Evolutionary conservation across 2,113 vertebrate genomes (phyloP).

Genomic region (Jaculus jaculus): DNA sequence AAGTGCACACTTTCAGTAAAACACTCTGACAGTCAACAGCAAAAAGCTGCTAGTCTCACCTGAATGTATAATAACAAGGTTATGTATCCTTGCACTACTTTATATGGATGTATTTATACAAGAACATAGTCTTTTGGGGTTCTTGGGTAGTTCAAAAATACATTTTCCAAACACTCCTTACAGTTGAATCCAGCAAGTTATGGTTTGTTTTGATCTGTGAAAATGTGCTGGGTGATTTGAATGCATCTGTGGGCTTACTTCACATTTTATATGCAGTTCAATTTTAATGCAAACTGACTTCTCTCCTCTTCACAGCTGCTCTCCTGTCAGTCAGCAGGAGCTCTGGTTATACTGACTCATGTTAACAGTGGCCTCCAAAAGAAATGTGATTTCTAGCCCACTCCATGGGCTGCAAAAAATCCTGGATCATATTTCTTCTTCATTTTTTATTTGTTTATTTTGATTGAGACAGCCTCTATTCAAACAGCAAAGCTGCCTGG

Average conservation of each 20-base stretch:
- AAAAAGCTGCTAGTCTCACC: slow-evolving; percentile 55
- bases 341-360: not conserved
- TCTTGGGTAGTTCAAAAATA: slow-evolving; percentile 48
- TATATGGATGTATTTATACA: slow-evolving; percentile 54
- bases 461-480: not conserved
- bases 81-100: not conserved
- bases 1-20: slow-evolving; percentile 72
- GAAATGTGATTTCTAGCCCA: not conserved
- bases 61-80: slow-evolving; percentile 51
- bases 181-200: slow-evolving; percentile 61
- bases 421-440: slow-evolving; percentile 3
- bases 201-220: slow-evolving; percentile 69
- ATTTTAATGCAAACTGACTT: slow-evolving; percentile 66
- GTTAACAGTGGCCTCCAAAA: slow-evolving; percentile 4
- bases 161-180: slow-evolving; percentile 53
- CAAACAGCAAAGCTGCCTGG: not conserved
- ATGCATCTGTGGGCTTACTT: slow-evolving; percentile 55
- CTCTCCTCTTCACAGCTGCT: not conserved
- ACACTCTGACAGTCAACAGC: slow-evolving; percentile 67
- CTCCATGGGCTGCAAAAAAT: slow-evolving; percentile 6
- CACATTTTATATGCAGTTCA: slow-evolving; percentile 31
- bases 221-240: slow-evolving; percentile 60
- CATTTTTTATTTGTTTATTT: not conserved
- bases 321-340: slow-evolving; percentile 41
- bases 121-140: slow-evolving; percentile 33